phyloP scores from a whole-genome alignment of 2,797 vertebrate species.

The Hybognathus amarus region DNA sequence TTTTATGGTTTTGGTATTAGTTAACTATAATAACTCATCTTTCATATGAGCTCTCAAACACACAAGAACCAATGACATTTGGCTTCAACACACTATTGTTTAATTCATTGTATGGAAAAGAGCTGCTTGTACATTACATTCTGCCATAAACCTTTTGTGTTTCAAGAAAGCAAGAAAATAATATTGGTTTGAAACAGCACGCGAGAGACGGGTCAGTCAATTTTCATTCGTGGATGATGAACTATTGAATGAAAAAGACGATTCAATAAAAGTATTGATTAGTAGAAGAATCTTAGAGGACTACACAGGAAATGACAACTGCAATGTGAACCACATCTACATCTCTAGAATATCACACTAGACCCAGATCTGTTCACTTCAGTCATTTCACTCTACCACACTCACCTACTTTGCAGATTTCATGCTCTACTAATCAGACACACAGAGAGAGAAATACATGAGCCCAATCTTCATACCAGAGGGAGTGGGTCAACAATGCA shows the following conservation, averaged over 20 bases:
- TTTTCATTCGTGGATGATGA: not conserved
- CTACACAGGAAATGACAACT: not conserved
- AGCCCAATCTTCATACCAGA: conserved; percentile 19
- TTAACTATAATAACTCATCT: not conserved
- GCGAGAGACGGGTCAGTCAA: too few relatives aligned
- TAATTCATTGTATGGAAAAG: not conserved
- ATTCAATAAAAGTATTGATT: not conserved
- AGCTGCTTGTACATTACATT: not conserved
- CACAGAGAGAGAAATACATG: conserved; percentile 8
- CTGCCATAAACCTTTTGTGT: too few relatives aligned
- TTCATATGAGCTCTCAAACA: not conserved
- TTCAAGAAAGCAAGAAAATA: not conserved
- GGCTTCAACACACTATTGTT: not conserved
- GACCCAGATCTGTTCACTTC: conserved; percentile 15
- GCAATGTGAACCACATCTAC: not conserved
- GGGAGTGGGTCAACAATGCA: not conserved
- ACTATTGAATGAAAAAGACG: not conserved
- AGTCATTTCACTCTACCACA: conserved; percentile 37
- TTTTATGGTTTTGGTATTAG: not conserved
- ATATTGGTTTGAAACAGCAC: not conserved
- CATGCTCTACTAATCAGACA: conserved; percentile 53
- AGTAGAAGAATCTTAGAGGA: not conserved
- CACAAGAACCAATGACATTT: not conserved
- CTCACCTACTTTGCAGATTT: conserved; percentile 51
- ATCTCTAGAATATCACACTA: not conserved